Base-by-base conservation (phyloP, 2,113 vertebrate genomes). In the Zosterops lateralis region DNA sequence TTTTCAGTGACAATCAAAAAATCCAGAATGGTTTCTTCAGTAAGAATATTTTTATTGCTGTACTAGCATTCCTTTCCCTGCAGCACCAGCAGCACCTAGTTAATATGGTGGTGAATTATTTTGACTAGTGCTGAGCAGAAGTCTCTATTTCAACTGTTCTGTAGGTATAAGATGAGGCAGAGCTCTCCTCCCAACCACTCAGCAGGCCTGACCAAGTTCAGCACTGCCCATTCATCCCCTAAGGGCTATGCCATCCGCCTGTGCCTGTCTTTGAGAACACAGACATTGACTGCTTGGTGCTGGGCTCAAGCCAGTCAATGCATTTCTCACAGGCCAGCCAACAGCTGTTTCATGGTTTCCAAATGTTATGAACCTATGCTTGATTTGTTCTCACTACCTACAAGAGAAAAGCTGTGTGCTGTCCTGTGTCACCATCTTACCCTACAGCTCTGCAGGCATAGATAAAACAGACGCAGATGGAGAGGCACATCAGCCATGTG, bases 401-500 rank as follows among this genome's bases (percentile, higher is more conserved):
- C 38, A 64, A 36, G 72, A 40, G 67, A 71, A 95, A 81, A 94
- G 57, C 88, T 65, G 61, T 56, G 34, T 65, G 56, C 12, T 40
- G 60, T 58, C 71, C 78, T 32, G 34, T 70, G 68, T 74, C 60
- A 79, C 62, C 62, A 7, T 53, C 62, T 12, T 84, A 42, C 81
- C 82, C 92, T 86, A 85, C 51, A 90, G 82, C 79, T 88, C 79
- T 92, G 71, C 72, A 84, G 53, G 76, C 75, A 32, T 0, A 71
- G 79, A 93, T 86, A 74, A 92, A 93, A 77, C 82, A 92, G 62
- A 77, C 4, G n/a, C 78, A 93, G 88, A 94, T 25, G 56, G 90
- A 92, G 47, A 92, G 29, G 65, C 32, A 2, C 42, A 86, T 66
- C 64, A 84, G 42, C 82, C 82, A 47, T 36, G 87, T 74, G 90